phyloP scores from a whole-genome alignment of 2,113 vertebrate species.

The Microcebus jonahi region DNA sequence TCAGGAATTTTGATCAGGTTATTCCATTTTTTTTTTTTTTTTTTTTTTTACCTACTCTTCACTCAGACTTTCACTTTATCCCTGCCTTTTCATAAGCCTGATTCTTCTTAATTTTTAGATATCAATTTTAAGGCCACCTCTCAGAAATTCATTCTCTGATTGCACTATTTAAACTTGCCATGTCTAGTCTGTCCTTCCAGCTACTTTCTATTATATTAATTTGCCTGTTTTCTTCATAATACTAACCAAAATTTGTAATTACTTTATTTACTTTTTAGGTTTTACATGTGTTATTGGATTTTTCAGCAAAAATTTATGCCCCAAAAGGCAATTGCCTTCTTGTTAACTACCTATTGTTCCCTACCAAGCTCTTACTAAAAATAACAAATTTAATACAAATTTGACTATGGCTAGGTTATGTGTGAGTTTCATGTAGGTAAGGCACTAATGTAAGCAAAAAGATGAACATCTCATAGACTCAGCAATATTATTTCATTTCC shows the following conservation, averaged over 20 bases:
- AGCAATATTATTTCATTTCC: neutral
- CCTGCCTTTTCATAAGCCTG: neutral
- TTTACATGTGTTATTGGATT: neutral
- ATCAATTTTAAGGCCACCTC: neutral
- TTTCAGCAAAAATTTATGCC: neutral
- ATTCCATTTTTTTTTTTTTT: neutral
- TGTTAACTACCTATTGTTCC: neutral
- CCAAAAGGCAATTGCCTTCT: neutral
- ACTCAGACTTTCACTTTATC: neutral
- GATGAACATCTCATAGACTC: neutral
- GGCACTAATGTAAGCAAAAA: neutral
- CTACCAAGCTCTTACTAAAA: neutral
- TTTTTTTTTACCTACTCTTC: neutral
- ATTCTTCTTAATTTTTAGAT: neutral
- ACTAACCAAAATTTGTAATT: neutral
- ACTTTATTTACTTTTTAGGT: neutral
- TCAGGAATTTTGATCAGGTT: neutral
- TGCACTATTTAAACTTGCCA: neutral
- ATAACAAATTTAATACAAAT: neutral
- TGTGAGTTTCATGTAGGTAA: neutral
- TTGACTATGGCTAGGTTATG: neutral
- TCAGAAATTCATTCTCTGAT: neutral
- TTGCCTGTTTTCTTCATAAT: neutral
- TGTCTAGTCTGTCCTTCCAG: neutral
- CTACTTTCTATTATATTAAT: neutral